A percentile compares a stretch with the other conserved stretches of the same genome.
Conservation (phyloP, 2,113 vertebrate genomes). For the Corvus moneduloides region DNA sequence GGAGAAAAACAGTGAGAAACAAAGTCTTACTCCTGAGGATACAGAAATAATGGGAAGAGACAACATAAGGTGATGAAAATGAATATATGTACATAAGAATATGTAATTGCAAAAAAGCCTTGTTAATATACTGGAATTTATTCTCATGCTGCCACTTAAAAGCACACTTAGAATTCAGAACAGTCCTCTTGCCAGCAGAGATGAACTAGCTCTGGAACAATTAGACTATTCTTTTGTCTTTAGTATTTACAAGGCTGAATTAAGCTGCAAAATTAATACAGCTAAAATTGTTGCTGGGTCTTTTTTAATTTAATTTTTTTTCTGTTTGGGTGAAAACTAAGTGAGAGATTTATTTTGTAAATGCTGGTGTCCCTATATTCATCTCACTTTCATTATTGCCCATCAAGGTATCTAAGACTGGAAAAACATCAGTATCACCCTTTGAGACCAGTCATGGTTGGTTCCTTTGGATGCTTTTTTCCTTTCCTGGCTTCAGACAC, state of each 20-base stretch:
- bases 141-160: neutral
- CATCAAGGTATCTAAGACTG: neutral
- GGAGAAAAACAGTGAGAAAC: neutral
- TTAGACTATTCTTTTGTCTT: neutral
- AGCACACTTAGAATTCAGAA: conserved; percentile 12
- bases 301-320: neutral
- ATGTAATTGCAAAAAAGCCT: neutral
- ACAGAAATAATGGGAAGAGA: neutral
- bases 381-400: neutral
- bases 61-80: neutral
- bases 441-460: neutral
- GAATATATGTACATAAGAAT: neutral
- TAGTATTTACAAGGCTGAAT: conserved; percentile 21
- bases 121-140: neutral
- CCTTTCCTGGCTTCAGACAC: neutral
- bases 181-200: neutral
- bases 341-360: neutral
- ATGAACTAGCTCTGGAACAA: conserved; percentile 9
- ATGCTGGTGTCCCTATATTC: neutral
- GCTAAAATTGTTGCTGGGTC: neutral
- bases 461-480: neutral
- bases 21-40: neutral
- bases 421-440: neutral
- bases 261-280: neutral
- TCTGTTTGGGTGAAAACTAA: neutral